These are phyloP conservation scores for Eudyptes chrysolophus DNA, from an alignment of 2,113 vertebrate genomes.

Conservation along the genomic window DNA sequence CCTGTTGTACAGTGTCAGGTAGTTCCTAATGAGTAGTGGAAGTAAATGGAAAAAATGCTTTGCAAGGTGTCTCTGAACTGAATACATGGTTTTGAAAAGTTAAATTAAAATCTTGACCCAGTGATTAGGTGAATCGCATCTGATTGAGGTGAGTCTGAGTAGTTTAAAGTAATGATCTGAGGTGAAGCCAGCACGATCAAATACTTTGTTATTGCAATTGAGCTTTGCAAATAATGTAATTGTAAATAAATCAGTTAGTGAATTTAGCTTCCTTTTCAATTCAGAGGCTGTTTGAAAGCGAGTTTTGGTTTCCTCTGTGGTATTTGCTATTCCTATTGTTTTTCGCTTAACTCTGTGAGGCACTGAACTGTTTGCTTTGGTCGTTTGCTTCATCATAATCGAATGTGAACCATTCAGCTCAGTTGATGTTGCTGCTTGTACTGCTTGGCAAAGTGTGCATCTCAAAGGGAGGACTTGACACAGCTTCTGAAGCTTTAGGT, in stretches of 20 bases:
- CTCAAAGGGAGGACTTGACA: neutral
- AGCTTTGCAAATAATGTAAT: neutral
- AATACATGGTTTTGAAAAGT: neutral
- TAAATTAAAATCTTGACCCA: neutral
- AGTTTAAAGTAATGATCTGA: neutral
- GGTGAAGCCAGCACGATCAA: neutral
- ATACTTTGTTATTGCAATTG: neutral
- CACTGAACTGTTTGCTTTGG: neutral
- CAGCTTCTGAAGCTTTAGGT: neutral
- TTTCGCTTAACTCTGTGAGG: neutral
- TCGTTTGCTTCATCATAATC: neutral
- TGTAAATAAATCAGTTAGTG: neutral
- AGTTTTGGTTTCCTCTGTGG: neutral
- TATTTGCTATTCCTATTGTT: neutral
- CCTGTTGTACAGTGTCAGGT: rapidly evolving
- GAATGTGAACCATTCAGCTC: neutral
- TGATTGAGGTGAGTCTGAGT: neutral
- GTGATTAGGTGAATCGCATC: neutral
- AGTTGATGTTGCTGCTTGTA: neutral
- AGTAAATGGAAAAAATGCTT: neutral
- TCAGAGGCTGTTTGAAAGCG: neutral
- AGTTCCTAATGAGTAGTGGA: neutral
- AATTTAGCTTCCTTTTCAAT: neutral
- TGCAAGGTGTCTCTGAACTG: neutral
- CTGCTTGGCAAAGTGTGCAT: neutral